These are phyloP conservation scores for Glossosoma conforme DNA, from an alignment of 1,140 invertebrate species.

Conservation along the genomic window DNA sequence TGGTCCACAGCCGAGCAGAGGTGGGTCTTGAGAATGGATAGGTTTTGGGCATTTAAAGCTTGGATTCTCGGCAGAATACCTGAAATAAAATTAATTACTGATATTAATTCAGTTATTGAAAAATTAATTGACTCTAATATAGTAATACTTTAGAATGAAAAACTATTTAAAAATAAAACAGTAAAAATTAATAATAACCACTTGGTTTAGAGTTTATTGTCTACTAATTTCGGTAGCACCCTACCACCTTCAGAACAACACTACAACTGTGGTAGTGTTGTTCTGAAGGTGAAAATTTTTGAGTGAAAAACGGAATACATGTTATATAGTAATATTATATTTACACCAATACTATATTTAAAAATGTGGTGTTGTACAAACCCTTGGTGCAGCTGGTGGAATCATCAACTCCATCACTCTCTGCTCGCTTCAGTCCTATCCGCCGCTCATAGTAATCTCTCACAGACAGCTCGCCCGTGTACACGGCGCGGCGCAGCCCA, in stretches of 20 bases:
- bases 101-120: background rate
- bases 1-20: conserved; percentile 78
- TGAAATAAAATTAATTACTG: conserved; percentile 39
- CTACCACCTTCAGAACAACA: too few relatives aligned
- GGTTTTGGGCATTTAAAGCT: conserved; percentile 61
- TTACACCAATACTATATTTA: background rate
- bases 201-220: too few relatives aligned
- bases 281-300: background rate
- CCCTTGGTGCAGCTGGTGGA: conserved; percentile 66
- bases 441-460: conserved; percentile 81
- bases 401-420: conserved; percentile 76
- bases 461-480: conserved; percentile 77
- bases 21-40: conserved; percentile 63
- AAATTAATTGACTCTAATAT: too few relatives aligned
- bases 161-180: background rate
- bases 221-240: too few relatives aligned
- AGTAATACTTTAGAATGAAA: background rate
- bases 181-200: background rate
- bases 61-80: conserved; percentile 68
- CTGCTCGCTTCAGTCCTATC: conserved; percentile 66
- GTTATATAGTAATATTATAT: background rate
- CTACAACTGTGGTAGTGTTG: too few relatives aligned
- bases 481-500: conserved; percentile 79
- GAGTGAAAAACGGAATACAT: background rate
- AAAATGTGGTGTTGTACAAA: conserved; percentile 9